Conservation (phyloP, 2,113 vertebrate species). For the Corydoras maculifer region DNA sequence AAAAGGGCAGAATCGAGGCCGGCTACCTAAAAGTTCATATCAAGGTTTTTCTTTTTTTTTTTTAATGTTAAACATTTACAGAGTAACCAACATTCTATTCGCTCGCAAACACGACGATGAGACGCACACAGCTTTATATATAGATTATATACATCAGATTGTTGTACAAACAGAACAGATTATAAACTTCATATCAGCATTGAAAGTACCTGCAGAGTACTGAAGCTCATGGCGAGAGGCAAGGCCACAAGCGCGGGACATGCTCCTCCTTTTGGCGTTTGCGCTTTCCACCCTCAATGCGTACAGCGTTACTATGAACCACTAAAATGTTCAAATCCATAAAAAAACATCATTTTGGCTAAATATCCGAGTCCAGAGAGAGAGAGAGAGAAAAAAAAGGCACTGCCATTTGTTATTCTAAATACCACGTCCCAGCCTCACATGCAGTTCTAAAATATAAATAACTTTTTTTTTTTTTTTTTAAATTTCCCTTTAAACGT, state of each 20-base stretch:
- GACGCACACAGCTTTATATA: constrained; percentile 27
- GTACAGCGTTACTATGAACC: constrained; percentile 44
- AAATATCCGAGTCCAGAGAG: constrained; percentile 77
- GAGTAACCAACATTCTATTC: constrained; percentile 9
- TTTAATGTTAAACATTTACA: too few species aligned
- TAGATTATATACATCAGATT: constrained; percentile 39
- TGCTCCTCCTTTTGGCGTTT: neutral
- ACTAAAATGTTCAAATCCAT: constrained; percentile 53
- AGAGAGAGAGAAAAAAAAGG: constrained; percentile 65
- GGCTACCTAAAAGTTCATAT: constrained; percentile 49
- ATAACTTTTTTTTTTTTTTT: constrained; percentile 48
- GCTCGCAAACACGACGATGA: constrained; percentile 5
- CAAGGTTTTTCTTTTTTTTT: constrained; percentile 37
- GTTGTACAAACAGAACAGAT: constrained; percentile 56
- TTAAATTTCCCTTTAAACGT: constrained; percentile 49
- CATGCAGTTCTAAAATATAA: constrained; percentile 78
- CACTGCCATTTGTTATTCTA: constrained; percentile 91
- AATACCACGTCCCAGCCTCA: constrained; percentile 78
- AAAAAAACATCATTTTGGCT: constrained; percentile 62
- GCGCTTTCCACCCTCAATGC: constrained; percentile 24
- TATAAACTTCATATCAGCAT: constrained; percentile 61
- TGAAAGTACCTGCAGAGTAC: constrained; percentile 62
- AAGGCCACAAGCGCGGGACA: neutral
- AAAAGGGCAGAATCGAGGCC: neutral
- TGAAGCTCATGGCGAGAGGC: constrained; percentile 40